Base-by-base conservation (phyloP, 1,140 invertebrate species). In the Calycopis cecrops region DNA sequence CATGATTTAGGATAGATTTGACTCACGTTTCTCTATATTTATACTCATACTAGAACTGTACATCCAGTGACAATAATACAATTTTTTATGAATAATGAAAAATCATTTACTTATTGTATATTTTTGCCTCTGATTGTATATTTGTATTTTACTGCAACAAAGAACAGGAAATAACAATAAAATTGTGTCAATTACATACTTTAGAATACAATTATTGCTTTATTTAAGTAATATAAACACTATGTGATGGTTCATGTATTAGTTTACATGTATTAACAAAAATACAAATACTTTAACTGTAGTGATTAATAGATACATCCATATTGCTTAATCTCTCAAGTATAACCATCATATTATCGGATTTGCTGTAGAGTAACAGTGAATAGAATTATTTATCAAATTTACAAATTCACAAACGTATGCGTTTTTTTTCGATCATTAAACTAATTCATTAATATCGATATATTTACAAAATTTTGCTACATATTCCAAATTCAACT, bases 391-490 rank as follows among this genome's bases (percentile, higher is more conserved):
- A 6, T 8, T 12, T 37, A 4, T 11, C 35, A 4, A 37, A 11
- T 40, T 40, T 40, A n/a, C n/a, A n/a, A n/a, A n/a, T n/a, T n/a
- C n/a, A n/a, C n/a, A n/a, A n/a, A n/a, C 38, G 16, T 40, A 40
- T 14, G 4, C 38, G 16, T 14, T 16, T 44, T 44, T 16, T 44
- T 44, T 12, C 40, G 9, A 44, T 16, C 40, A 16, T 37, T 37
- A 37, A 44, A 28, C 21, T 44, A 44, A 44, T 44, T 2, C 2
- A 28, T 16, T 44, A 44, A 16, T 44, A 16, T 44, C 6, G 17
- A 44, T 44, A 16, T 44, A 44, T 44, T 44, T 44, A 44, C 40
- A 44, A 44, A 28, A 44, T 44, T 44, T 44, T 17, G 14, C 40
- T 44, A 28, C 21, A 28, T 28, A 16, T 44, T 17, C 21, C 40